phyloP scores from a whole-genome alignment of 30 jellyfish, hydroid and myxozoan species.

The Hydractinia echinata region DNA sequence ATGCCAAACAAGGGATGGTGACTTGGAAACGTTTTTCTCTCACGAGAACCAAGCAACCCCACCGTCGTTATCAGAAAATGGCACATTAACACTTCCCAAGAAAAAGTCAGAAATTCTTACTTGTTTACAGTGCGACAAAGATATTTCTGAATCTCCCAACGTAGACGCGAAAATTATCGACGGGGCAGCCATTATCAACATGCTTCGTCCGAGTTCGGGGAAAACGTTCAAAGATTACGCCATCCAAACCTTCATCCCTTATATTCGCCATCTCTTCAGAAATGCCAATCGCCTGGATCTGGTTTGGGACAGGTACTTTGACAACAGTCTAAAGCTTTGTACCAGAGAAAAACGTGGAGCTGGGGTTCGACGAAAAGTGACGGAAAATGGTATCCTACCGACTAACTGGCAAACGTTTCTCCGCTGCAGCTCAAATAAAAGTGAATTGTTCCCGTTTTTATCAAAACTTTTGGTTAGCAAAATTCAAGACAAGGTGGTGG shows the following conservation, averaged over 20 bases:
- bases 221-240: constrained; percentile 41
- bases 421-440: constrained; percentile 32
- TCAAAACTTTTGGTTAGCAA: constrained; percentile 16
- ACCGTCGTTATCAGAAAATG: constrained; percentile 45
- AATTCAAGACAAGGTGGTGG: constrained; percentile 2
- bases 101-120: not conserved
- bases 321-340: constrained; percentile 27
- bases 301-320: constrained; percentile 49
- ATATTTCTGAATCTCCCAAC: constrained; percentile 13
- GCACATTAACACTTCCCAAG: constrained; percentile 15
- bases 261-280: not conserved
- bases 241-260: constrained; percentile 26
- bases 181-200: constrained; percentile 20
- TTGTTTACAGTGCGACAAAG: not conserved
- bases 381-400: constrained; percentile 9
- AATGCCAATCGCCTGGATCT: constrained; percentile 37
- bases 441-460: constrained; percentile 35
- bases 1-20: constrained; percentile 52
- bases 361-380: constrained; percentile 55
- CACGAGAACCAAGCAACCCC: constrained; percentile 58
- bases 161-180: constrained; percentile 31
- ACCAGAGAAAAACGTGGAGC: constrained; percentile 40
- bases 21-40: constrained; percentile 41
- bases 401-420: constrained; percentile 49
- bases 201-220: constrained; percentile 27